These are phyloP conservation scores for Drosophila subsilvestris DNA, from an alignment of 2,888 invertebrate genomes.

Conservation along the genomic window DNA sequence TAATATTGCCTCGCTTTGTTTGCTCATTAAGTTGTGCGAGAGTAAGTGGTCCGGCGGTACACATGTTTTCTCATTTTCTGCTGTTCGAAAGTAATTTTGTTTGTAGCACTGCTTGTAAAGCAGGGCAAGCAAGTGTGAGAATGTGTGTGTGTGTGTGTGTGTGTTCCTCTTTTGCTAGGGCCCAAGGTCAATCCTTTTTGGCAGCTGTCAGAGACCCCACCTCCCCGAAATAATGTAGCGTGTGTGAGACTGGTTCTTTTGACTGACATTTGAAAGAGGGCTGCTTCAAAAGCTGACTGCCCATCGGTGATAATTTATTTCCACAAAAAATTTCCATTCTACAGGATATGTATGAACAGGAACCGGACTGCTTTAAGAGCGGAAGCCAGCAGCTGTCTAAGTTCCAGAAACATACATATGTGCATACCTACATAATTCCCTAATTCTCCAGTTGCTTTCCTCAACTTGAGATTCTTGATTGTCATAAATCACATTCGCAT, in stretches of 20 bases:
- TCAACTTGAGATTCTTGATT: slow-evolving; percentile 41
- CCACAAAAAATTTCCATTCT: background rate
- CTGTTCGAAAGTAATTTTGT: background rate
- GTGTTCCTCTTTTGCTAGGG: background rate
- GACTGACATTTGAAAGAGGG: slow-evolving; percentile 18
- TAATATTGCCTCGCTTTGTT: slow-evolving; percentile 61
- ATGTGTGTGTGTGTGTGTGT: background rate
- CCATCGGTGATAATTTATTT: background rate
- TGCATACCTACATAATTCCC: slow-evolving; percentile 21
- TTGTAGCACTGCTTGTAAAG: slow-evolving; percentile 3
- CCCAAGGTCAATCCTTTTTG: slow-evolving; percentile 58
- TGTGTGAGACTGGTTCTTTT: slow-evolving; percentile 15
- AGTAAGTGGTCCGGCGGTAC: slow-evolving; percentile 49
- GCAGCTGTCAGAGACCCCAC: background rate
- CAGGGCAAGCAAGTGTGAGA: background rate
- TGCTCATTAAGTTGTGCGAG: slow-evolving; percentile 59
- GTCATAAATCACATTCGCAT: slow-evolving; percentile 55
- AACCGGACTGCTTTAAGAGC: slow-evolving; percentile 18
- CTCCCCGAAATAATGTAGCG: slow-evolving; percentile 3
- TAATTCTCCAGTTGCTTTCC: slow-evolving; percentile 25
- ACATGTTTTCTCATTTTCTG: slow-evolving; percentile 44
- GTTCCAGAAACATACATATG: background rate
- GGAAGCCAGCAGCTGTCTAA: slow-evolving; percentile 17
- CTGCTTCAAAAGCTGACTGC: background rate
- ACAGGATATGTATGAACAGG: slow-evolving; percentile 14